These are phyloP conservation scores for Zosterops lateralis DNA, from an alignment of 2,113 vertebrate genomes.

Conservation along the genomic window DNA sequence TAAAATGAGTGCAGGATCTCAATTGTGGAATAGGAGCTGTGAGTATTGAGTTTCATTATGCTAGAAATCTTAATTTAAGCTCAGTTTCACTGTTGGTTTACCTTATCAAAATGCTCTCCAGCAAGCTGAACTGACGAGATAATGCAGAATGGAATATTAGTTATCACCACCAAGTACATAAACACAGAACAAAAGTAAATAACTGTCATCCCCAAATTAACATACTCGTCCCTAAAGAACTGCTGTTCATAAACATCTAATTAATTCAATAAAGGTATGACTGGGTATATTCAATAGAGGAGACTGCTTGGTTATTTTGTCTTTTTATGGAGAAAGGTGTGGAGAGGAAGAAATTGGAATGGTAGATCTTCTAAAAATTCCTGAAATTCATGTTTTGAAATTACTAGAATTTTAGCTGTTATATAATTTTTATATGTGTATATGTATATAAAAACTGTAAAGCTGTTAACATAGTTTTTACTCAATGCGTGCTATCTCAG, in stretches of 20 bases:
- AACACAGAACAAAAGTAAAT: slow-evolving; percentile 50
- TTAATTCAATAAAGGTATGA: slow-evolving; percentile 44
- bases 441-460: not conserved
- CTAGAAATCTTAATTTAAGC: slow-evolving; percentile 56
- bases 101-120: slow-evolving; percentile 38
- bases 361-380: not conserved
- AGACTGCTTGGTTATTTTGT: not conserved
- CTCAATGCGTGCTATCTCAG: not conserved
- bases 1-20: not conserved
- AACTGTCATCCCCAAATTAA: slow-evolving; percentile 45
- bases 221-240: slow-evolving; percentile 40
- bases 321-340: not conserved
- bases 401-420: not conserved
- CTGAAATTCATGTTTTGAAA: not conserved
- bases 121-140: slow-evolving; percentile 59
- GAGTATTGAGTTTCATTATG: slow-evolving; percentile 2
- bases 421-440: not conserved
- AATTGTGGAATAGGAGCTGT: not conserved
- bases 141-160: slow-evolving; percentile 45
- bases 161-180: slow-evolving; percentile 12
- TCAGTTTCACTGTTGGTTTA: slow-evolving; percentile 39
- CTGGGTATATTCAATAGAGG: not conserved
- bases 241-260: slow-evolving; percentile 40
- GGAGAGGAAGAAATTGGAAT: not conserved
- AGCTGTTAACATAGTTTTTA: not conserved